These are phyloP conservation scores for Poeciliopsis presidionis DNA, from an alignment of 2,797 vertebrate species.

Conservation along the genomic window DNA sequence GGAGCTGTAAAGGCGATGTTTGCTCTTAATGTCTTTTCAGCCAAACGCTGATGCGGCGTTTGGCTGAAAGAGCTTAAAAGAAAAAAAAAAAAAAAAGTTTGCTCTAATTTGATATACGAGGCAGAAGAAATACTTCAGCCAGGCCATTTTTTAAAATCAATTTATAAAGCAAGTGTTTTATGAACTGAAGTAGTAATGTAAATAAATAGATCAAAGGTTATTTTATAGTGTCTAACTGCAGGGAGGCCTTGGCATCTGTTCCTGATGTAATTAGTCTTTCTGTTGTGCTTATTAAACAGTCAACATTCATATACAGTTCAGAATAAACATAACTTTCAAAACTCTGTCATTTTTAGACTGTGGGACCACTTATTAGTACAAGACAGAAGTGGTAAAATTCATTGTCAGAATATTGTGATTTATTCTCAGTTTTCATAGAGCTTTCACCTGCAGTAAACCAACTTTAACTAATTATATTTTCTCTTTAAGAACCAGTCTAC, in stretches of 20 bases:
- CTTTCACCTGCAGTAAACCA: neutral
- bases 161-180: neutral
- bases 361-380: neutral
- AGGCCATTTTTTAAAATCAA: neutral
- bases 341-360: neutral
- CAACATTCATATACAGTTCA: neutral
- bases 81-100: constrained; percentile 11
- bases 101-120: constrained; percentile 22
- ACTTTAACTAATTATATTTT: neutral
- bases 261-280: neutral
- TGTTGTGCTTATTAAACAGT: neutral
- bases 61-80: constrained; percentile 22
- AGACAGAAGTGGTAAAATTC: neutral
- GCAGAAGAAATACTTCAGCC: neutral
- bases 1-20: constrained; percentile 16
- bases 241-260: neutral
- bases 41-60: constrained; percentile 38
- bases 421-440: neutral
- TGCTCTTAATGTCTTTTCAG: constrained; percentile 33
- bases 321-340: neutral
- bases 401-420: neutral
- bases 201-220: neutral
- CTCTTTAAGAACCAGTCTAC: neutral
- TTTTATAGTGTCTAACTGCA: neutral
- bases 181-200: neutral